Evolutionary conservation across 2,797 vertebrate species (phyloP).

Genomic region (Periophthalmus magnuspinnatus): DNA sequence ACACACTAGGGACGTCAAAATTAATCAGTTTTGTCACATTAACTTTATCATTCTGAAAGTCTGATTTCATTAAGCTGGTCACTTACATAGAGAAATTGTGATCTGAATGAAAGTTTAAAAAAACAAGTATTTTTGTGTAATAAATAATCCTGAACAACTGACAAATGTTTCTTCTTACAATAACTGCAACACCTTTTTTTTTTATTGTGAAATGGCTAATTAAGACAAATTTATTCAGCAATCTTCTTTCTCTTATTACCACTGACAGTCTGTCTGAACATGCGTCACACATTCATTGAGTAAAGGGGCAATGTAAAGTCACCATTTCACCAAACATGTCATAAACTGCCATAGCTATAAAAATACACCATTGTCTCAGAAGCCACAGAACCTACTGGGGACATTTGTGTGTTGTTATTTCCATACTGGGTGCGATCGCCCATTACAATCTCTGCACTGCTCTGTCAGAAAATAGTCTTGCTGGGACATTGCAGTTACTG

Average conservation of each 20-base stretch:
- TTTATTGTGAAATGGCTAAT: background rate
- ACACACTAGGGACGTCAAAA: too few species aligned
- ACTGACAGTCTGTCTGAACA: background rate
- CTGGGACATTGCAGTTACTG: slow-evolving; percentile 43
- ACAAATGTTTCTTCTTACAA: too few species aligned
- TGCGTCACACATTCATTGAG: background rate
- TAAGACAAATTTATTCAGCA: background rate
- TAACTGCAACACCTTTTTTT: too few species aligned
- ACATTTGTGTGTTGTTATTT: slow-evolving; percentile 29
- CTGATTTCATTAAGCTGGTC: too few species aligned
- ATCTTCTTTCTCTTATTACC: background rate
- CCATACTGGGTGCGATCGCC: slow-evolving; percentile 14
- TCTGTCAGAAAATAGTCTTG: slow-evolving; percentile 31
- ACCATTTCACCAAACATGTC: background rate
- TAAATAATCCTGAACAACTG: too few species aligned
- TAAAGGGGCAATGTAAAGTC: background rate
- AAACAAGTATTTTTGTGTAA: too few species aligned
- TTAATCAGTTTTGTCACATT: background rate
- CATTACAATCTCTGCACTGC: slow-evolving; percentile 19
- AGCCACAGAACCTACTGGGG: background rate
- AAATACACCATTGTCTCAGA: background rate
- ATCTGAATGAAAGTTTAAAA: too few species aligned
- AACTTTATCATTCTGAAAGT: background rate
- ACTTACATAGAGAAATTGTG: too few species aligned
- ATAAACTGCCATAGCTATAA: background rate